A percentile compares a stretch with the other conserved stretches of the same genome.
These are phyloP conservation scores for Gymnopithys bicolor DNA, from an alignment of 2,797 vertebrate genomes.

Conservation along the genomic window DNA sequence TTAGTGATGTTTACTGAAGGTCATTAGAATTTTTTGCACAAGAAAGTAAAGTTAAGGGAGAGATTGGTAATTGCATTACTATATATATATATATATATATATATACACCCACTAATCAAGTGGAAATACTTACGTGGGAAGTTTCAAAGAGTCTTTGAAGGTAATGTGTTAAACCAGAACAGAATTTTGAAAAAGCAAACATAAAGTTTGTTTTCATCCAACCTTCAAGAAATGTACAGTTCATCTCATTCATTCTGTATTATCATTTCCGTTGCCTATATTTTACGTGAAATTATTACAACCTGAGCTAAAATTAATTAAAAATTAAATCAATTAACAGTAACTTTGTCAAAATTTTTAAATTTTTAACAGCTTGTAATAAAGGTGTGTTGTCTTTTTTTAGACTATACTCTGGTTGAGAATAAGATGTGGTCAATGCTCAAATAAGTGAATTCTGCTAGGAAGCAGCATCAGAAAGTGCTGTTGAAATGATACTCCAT, in stretches of 20 bases:
- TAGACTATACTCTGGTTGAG: neutral
- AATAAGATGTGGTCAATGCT: neutral
- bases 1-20: conserved; percentile 17
- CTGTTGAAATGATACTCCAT: neutral
- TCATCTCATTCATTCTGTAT: neutral
- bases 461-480: neutral
- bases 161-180: neutral
- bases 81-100: neutral
- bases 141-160: conserved; percentile 12
- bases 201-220: neutral
- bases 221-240: neutral
- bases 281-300: neutral
- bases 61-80: conserved; percentile 3
- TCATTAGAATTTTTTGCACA: neutral
- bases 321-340: neutral
- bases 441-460: neutral
- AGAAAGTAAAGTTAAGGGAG: conserved; percentile 17
- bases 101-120: neutral
- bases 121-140: neutral
- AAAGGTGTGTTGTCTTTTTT: neutral
- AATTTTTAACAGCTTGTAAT: neutral
- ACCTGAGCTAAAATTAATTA: neutral
- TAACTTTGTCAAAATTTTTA: neutral
- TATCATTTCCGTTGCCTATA: neutral
- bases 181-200: neutral